Evolutionary conservation across 2,113 vertebrate genomes (phyloP).

Genomic region (Otocyon megalotis): DNA sequence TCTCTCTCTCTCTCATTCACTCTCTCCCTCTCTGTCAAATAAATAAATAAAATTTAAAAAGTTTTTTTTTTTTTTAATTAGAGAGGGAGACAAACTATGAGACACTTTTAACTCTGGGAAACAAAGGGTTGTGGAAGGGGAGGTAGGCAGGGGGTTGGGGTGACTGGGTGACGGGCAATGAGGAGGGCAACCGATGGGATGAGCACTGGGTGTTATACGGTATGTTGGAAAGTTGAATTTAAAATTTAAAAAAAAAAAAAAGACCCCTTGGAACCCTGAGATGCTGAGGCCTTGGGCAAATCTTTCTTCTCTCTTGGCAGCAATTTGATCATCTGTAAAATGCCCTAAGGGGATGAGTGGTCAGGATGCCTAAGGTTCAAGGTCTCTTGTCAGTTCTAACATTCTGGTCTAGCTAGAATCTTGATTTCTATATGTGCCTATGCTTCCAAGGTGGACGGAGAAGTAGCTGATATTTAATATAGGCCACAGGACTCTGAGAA

Average conservation of each 20-base stretch:
- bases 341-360: neutral
- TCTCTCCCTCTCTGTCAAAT: neutral
- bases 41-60: no score
- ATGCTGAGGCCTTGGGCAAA: neutral
- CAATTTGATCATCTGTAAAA: neutral
- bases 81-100: no score
- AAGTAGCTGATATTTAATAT: slow-evolving; percentile 23
- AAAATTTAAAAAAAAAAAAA: neutral
- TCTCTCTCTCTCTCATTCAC: no score
- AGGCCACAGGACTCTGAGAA: slow-evolving; percentile 11
- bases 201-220: no score
- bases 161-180: no score
- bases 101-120: no score
- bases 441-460: neutral
- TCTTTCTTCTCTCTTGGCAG: neutral
- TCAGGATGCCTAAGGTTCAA: neutral
- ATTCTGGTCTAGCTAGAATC: neutral
- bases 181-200: no score
- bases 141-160: no score
- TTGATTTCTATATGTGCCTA: slow-evolving; percentile 9
- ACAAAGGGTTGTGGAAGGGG: no score
- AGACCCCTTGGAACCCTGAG: neutral
- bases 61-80: no score
- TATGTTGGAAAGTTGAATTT: no score
- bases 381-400: neutral